Conservation (phyloP, 2,888 invertebrate species). For the Bugulina stolonifera region DNA sequence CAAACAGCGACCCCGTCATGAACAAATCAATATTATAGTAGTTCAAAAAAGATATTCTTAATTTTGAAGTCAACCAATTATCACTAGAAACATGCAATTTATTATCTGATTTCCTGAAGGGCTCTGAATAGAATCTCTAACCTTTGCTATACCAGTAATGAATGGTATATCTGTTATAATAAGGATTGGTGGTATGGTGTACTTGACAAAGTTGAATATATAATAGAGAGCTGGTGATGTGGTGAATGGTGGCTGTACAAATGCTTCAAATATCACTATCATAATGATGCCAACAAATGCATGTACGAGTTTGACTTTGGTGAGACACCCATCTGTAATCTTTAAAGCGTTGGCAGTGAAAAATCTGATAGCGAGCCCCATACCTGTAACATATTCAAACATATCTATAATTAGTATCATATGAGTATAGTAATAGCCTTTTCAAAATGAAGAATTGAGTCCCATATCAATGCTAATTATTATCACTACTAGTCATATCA, state of each 20-base stretch:
- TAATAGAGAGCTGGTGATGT: slow-evolving; percentile 13
- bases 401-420: no score
- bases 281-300: background rate
- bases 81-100: no score
- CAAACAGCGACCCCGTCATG: no score
- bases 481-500: no score
- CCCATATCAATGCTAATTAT: no score
- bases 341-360: slow-evolving; percentile 18
- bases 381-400: background rate
- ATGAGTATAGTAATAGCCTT: no score
- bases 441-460: no score
- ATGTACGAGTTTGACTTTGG: slow-evolving; percentile 8
- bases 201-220: slow-evolving; percentile 11
- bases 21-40: no score
- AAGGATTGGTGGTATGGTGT: slow-evolving; percentile 7
- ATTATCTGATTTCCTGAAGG: no score
- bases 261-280: background rate
- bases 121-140: no score
- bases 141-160: slow-evolving; percentile 17
- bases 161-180: slow-evolving; percentile 21
- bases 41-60: no score
- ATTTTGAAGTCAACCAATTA: no score
- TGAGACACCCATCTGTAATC: slow-evolving; percentile 14
- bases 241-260: slow-evolving; percentile 20
- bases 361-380: slow-evolving; percentile 10